Conservation (phyloP, 2,797 vertebrate genomes). For the Chaenodraco wilsoni region DNA sequence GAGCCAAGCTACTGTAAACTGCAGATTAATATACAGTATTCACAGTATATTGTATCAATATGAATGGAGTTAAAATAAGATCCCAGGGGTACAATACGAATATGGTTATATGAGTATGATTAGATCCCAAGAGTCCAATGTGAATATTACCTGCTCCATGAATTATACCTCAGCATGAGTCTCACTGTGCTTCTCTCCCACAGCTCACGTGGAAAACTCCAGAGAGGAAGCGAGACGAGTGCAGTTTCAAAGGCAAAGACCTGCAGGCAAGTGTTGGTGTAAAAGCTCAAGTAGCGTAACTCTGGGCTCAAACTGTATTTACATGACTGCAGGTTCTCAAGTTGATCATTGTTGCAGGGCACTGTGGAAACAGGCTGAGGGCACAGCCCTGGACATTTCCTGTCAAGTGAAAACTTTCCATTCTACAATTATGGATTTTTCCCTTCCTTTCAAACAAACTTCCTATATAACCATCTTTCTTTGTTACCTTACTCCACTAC, state of each 20-base stretch:
- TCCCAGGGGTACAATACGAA: slow-evolving; percentile 8
- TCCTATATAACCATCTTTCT: slow-evolving; percentile 22
- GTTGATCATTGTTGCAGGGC: slow-evolving; percentile 34
- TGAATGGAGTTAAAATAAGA: slow-evolving; percentile 31
- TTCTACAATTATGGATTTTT: slow-evolving; percentile 51
- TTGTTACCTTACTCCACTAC: slow-evolving; percentile 10
- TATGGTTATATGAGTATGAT: slow-evolving; percentile 21
- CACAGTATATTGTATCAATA: slow-evolving; percentile 20
- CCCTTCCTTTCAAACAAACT: slow-evolving; percentile 37
- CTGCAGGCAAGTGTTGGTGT: slow-evolving; percentile 84
- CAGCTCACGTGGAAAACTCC: slow-evolving; percentile 92
- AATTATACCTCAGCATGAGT: slow-evolving; percentile 20
- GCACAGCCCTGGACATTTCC: slow-evolving; percentile 49
- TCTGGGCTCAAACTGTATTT: slow-evolving; percentile 36
- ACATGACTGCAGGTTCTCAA: slow-evolving; percentile 26
- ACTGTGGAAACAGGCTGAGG: slow-evolving; percentile 32
- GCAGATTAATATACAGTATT: slow-evolving; percentile 11
- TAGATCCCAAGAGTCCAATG: slow-evolving; percentile 10
- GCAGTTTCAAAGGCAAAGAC: slow-evolving; percentile 97
- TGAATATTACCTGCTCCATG: slow-evolving; percentile 25
- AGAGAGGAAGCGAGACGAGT: slow-evolving; percentile 89
- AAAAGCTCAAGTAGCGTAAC: slow-evolving; percentile 35
- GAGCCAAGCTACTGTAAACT: slow-evolving; percentile 46
- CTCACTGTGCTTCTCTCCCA: slow-evolving; percentile 50
- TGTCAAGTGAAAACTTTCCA: slow-evolving; percentile 61